Percentiles rank a stretch among this genome's conserved stretches.
These are phyloP conservation scores for Eupithecia abbreviata DNA, from an alignment of 2,888 invertebrate species.

Conservation along the genomic window DNA sequence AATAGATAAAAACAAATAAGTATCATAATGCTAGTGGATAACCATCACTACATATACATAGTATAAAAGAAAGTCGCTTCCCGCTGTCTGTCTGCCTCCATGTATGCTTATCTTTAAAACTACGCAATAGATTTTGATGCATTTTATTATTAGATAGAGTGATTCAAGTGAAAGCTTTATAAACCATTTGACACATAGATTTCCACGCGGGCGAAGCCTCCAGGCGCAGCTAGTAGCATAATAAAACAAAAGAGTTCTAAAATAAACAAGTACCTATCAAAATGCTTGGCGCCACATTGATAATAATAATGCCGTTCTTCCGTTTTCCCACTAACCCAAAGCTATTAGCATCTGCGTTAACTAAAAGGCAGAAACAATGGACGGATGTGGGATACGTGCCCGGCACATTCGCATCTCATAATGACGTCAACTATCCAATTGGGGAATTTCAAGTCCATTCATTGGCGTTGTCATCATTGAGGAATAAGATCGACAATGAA, in stretches of 20 bases:
- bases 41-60: not conserved
- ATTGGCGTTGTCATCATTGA: constrained; percentile 36
- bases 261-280: not conserved
- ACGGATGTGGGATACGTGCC: constrained; percentile 74
- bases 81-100: too few species aligned
- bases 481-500: constrained; percentile 2
- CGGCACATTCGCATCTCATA: constrained; percentile 66
- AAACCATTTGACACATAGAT: too few species aligned
- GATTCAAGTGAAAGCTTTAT: too few species aligned
- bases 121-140: too few species aligned
- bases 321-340: constrained; percentile 50
- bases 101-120: too few species aligned
- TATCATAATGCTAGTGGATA: not conserved
- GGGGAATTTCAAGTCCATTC: constrained; percentile 52
- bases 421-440: constrained; percentile 66
- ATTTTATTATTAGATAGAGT: too few species aligned
- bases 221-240: not conserved
- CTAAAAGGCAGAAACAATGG: constrained; percentile 64
- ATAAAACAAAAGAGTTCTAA: not conserved
- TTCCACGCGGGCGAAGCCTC: too few species aligned
- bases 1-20: not conserved
- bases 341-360: constrained; percentile 60
- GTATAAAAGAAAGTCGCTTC: too few species aligned
- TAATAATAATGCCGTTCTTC: constrained; percentile 41
- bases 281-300: constrained; percentile 13